These are phyloP conservation scores for Thomomys bottae DNA, from an alignment of 2,113 vertebrate species.

Conservation along the genomic window DNA sequence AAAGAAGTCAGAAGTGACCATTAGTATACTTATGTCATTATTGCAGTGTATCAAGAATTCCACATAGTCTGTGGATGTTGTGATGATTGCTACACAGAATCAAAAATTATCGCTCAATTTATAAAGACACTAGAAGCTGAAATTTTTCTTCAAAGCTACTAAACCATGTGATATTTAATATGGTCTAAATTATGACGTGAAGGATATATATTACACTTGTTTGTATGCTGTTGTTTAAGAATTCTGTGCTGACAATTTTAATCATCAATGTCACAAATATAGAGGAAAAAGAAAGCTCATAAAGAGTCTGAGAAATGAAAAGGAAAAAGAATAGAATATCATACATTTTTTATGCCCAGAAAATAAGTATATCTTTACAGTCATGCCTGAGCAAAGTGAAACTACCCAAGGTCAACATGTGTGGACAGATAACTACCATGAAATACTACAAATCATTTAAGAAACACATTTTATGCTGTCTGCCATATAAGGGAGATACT, in stretches of 20 bases:
- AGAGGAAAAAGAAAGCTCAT: neutral
- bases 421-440: neutral
- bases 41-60: neutral
- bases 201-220: neutral
- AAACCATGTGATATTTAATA: conserved; percentile 46
- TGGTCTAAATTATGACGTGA: conserved; percentile 5
- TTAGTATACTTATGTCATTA: conserved; percentile 53
- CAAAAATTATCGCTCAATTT: neutral
- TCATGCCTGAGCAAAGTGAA: neutral
- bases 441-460: neutral
- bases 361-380: neutral
- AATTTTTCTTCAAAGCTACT: conserved; percentile 5
- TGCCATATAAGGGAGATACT: neutral
- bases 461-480: neutral
- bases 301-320: neutral
- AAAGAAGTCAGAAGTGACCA: conserved; percentile 57
- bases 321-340: neutral
- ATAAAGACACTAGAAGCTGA: conserved; percentile 2
- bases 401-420: neutral
- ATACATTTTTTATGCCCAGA: neutral
- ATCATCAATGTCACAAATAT: neutral
- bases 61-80: neutral
- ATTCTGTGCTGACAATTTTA: neutral
- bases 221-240: conserved; percentile 14
- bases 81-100: neutral